These are phyloP conservation scores for Drosophila paranaensis DNA, from an alignment of 2,888 invertebrate genomes.

Conservation along the genomic window DNA sequence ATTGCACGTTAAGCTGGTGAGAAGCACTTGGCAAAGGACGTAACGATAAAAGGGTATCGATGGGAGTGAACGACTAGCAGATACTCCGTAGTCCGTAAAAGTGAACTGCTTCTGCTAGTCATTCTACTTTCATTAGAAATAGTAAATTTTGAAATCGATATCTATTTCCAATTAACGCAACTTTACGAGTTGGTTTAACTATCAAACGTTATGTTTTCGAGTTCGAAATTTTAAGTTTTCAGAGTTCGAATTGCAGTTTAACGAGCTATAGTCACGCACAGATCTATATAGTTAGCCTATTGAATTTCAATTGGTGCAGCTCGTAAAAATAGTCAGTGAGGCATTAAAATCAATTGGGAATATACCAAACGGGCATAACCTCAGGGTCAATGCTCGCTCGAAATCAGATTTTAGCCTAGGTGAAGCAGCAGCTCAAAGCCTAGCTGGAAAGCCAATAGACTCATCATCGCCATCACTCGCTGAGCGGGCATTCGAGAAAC, in stretches of 20 bases:
- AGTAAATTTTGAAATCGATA: neutral
- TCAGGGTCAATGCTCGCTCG: neutral
- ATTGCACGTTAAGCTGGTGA: slow-evolving; percentile 33
- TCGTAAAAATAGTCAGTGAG: neutral
- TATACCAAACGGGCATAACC: no score
- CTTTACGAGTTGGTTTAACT: neutral
- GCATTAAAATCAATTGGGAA: neutral
- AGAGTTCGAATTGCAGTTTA: neutral
- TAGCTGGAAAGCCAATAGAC: neutral
- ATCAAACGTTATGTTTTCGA: neutral
- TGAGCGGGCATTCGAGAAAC: slow-evolving; percentile 4
- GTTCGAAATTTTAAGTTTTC: neutral
- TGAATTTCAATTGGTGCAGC: neutral
- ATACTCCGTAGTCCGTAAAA: neutral
- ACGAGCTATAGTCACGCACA: slow-evolving; percentile 3
- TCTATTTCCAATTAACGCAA: neutral
- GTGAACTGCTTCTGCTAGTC: no score
- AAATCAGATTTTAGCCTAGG: neutral
- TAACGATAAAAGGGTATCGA: neutral
- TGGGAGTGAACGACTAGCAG: neutral
- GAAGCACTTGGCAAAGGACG: neutral
- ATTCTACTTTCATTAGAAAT: no score
- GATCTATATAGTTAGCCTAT: neutral
- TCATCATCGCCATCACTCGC: neutral
- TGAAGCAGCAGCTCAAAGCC: no score